Conservation (phyloP, 2,888 invertebrate genomes). For the Rhamphomyia laevipes region DNA sequence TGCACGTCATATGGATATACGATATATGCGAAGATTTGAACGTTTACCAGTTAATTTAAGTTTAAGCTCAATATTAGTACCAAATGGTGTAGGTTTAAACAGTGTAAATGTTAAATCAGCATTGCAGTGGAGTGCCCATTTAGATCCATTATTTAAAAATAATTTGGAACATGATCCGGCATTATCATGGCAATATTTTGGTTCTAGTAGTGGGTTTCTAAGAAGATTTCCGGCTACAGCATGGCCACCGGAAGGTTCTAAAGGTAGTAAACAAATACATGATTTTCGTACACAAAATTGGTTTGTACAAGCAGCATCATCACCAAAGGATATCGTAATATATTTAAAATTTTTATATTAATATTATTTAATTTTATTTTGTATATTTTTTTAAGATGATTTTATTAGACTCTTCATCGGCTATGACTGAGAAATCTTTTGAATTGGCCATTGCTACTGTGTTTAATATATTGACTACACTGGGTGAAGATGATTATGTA, state of each 20-base stretch:
- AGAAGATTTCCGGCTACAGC: conserved; percentile 92
- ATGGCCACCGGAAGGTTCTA: conserved; percentile 71
- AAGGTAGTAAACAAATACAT: conserved; percentile 73
- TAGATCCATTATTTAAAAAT: conserved; percentile 79
- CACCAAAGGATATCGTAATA: conserved; percentile 85
- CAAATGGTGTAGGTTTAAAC: conserved; percentile 39
- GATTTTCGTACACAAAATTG: conserved; percentile 90
- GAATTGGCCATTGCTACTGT: conserved; percentile 82
- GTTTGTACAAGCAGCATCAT: conserved; percentile 95
- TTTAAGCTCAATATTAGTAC: conserved; percentile 80
- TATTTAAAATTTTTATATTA: neutral
- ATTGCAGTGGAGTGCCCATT: conserved; percentile 87
- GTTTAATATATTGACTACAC: conserved; percentile 80
- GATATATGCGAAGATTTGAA: conserved; percentile 74
- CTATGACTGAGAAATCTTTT: conserved; percentile 73
- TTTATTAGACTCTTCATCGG: conserved; percentile 81
- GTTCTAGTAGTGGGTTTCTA: conserved; percentile 90
- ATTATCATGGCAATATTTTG: conserved; percentile 97
- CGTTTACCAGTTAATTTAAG: conserved; percentile 73
- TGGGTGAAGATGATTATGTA: conserved; percentile 94
- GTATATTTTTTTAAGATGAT: conserved; percentile 42
- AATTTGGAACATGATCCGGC: conserved; percentile 86
- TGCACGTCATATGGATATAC: conserved; percentile 57
- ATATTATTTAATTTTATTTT: neutral
- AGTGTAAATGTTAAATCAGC: conserved; percentile 72